phyloP scores from a whole-genome alignment of 2,113 vertebrate genomes.

The Reinhardtius hippoglossoides region DNA sequence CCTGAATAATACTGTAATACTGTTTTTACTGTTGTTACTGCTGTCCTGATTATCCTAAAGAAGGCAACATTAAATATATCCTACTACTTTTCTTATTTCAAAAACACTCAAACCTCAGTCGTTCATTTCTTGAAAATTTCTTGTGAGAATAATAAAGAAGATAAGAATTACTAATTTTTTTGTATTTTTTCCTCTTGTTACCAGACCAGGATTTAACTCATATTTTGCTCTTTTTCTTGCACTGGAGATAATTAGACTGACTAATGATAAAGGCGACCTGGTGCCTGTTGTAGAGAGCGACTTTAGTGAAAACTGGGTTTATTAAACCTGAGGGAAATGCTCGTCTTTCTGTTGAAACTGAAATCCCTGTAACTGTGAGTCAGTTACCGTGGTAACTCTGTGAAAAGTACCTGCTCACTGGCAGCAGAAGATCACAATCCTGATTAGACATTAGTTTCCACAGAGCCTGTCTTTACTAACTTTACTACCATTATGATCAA shows the following conservation, averaged over 20 bases:
- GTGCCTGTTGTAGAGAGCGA: too few relatives aligned
- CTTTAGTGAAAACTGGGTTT: too few relatives aligned
- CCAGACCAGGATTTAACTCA: background rate
- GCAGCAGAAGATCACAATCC: too few relatives aligned
- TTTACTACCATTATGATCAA: too few relatives aligned
- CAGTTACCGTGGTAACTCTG: background rate
- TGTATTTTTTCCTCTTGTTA: background rate
- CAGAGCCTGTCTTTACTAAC: too few relatives aligned
- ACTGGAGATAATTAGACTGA: too few relatives aligned
- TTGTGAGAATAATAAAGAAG: conserved; percentile 81
- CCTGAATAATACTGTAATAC: conserved; percentile 10
- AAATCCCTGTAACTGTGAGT: background rate
- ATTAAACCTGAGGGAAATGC: too few relatives aligned
- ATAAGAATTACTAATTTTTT: conserved; percentile 74
- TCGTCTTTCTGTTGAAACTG: too few relatives aligned
- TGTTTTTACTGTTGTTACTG: background rate
- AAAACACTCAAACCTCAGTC: conserved; percentile 6
- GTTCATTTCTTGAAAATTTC: background rate
- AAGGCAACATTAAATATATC: conserved; percentile 13
- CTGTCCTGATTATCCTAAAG: conserved; percentile 5
- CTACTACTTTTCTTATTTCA: conserved; percentile 23
- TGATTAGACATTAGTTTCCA: too few relatives aligned
- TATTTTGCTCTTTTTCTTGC: too few relatives aligned
- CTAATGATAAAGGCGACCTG: too few relatives aligned
- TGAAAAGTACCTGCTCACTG: background rate